Evolutionary conservation across 2,113 vertebrate genomes (phyloP), one percentile per base, ranked within the genome.

Genomic region (Pogonocichla stellata): DNA sequence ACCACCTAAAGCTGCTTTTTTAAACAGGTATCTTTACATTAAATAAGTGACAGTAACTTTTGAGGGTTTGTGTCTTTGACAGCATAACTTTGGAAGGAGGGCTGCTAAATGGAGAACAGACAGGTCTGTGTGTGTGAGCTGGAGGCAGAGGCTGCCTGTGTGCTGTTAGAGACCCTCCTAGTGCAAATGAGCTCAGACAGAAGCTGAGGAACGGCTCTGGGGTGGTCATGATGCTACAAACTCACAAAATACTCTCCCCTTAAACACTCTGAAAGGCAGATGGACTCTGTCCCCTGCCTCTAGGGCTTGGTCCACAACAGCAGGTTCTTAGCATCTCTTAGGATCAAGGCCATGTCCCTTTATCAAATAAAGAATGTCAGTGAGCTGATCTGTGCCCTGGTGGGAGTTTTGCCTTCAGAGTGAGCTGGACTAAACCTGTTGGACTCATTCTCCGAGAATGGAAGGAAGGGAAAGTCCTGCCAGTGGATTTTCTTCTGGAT

Each of bases 401-500:
- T 23, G 57, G 61, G 58, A 74, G 54, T 66, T 80, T 4, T 80
- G 82, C 66, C 42, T 73, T 56, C 71, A 53, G 20, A 1, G 7
- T 6, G 48, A 54, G 66, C 51, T 89, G 40, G 42, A 38, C 69
- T 80, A 33, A 80, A 36, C 48, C 56, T 77, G 50, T 12, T 90
- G 69, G 73, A 65, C 72, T 78, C 65, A 64, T 45, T 89, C 48
- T 90, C 61, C 28, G 74, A 80, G 50, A 75, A 85, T 6, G 9
- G 19, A 28, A 81, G 53, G 50, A 83, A 74, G 26, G 94, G 56
- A 69, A 92, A 70, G 61, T 77, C 93, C 90, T 29, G 29, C 73
- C 72, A 73, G 47, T 60, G 67, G 56, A 45, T 83, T 75, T 91
- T 65, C 69, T 71, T 72, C 86, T 92, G 78, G 86, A 80, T 97